These are phyloP conservation scores for Papilio glaucus DNA, from an alignment of 1,140 invertebrate species.

Conservation along the genomic window DNA sequence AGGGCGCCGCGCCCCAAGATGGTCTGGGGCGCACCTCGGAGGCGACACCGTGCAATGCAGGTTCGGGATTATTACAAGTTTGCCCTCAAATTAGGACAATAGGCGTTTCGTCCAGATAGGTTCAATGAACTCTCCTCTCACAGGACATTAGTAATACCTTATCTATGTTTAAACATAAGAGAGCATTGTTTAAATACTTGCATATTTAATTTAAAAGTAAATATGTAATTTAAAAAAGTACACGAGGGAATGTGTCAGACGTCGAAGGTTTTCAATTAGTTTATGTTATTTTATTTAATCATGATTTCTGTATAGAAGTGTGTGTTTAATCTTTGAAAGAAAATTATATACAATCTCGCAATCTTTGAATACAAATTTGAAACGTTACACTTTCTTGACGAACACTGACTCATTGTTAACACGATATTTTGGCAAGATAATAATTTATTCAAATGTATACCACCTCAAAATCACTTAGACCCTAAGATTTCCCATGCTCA, in stretches of 20 bases:
- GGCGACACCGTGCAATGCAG: no score
- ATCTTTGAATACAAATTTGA: neutral
- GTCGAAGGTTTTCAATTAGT: neutral
- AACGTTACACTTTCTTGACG: slow-evolving; percentile 32
- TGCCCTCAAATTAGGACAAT: slow-evolving; percentile 31
- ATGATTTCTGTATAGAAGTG: no score
- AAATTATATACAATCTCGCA: no score
- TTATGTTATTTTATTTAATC: neutral
- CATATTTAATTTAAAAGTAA: slow-evolving; percentile 3
- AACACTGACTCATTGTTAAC: slow-evolving; percentile 30
- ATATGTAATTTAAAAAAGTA: neutral
- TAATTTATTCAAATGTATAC: slow-evolving; percentile 35
- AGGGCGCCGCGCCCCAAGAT: no score
- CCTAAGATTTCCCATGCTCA: slow-evolving; percentile 32
- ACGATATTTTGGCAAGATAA: slow-evolving; percentile 30
- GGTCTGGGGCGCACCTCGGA: no score
- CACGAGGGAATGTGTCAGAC: neutral
- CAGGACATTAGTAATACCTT: slow-evolving; percentile 48
- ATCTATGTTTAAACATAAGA: slow-evolving; percentile 44
- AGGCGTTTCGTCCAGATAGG: slow-evolving; percentile 35
- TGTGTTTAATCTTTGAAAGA: no score
- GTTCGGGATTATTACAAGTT: neutral
- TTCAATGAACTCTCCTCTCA: slow-evolving; percentile 54
- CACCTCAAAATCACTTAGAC: slow-evolving; percentile 27
- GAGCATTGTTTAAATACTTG: slow-evolving; percentile 46